These are phyloP conservation scores for Helogale parvula DNA, from an alignment of 2,113 vertebrate genomes.

Conservation along the genomic window DNA sequence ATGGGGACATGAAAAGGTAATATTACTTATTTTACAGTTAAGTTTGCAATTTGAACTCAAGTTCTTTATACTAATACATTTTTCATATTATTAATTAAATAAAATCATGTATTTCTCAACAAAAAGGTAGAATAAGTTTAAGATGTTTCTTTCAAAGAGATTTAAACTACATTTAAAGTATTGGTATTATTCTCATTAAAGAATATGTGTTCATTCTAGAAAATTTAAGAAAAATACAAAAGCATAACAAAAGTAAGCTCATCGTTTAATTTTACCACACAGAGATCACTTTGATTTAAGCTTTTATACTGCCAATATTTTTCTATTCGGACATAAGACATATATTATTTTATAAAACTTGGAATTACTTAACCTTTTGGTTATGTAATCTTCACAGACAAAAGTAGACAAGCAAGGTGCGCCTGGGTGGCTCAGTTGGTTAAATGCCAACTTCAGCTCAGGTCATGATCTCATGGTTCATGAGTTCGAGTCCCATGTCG, in stretches of 20 bases:
- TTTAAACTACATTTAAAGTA: neutral
- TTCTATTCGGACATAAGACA: neutral
- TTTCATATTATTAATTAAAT: conserved; percentile 35
- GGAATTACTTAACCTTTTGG: neutral
- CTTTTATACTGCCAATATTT: neutral
- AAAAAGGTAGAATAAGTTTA: neutral
- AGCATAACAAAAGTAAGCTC: neutral
- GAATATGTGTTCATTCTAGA: conserved; percentile 9
- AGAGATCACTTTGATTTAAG: conserved; percentile 6
- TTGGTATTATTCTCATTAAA: conserved; percentile 18
- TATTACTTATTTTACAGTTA: conserved; percentile 19
- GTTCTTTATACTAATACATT: neutral
- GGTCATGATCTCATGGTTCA: too few relatives aligned
- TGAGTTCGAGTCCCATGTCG: too few relatives aligned
- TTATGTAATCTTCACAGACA: neutral
- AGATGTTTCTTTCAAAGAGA: conserved; percentile 38
- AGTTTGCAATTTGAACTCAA: neutral
- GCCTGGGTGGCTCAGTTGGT: too few relatives aligned
- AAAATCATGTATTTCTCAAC: neutral
- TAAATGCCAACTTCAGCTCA: too few relatives aligned
- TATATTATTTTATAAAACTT: neutral
- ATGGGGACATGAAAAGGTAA: conserved; percentile 5
- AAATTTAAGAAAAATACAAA: conserved; percentile 44
- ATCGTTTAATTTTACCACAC: neutral
- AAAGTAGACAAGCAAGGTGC: neutral